Evolutionary conservation across 2,888 invertebrate genomes (phyloP), one percentile per base, ranked within the genome.

Genomic region (Ischnus inquisitorius): DNA sequence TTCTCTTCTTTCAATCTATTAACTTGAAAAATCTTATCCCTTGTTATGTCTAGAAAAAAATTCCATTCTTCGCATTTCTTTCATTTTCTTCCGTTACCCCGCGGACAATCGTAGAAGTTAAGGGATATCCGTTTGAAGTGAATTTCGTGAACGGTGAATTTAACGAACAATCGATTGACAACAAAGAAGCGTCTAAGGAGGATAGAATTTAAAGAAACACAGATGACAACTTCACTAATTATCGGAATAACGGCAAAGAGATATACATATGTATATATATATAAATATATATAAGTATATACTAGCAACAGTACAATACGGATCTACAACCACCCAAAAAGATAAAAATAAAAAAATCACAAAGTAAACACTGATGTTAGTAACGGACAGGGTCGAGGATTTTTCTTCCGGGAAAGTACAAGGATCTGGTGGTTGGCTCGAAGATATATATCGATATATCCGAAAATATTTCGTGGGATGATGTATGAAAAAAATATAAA

Each of bases 121-220:
- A 54, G 6, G 22, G 43, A 39, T 60, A 62, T 19, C 48, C 25
- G 43, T 72, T 54, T 57, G 60, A 62, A 51, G 48, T n/a, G 34
- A 39, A 62, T 72, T 78, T 77, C 19, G 16, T 48, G 25, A 51
- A 83, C 51, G 54, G 34, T 39, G 64, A 65, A 64, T 83, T 28
- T 48, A 54, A 39, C 48, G 62, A 69, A 41, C 46, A 51, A 71
- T 72, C 39, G 67, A 60, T 34, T 34, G 34, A 65, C 71, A 62
- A 79, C n/a, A 62, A 80, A 86, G 62, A 87, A 87, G 86, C 81
- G 77, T 86, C 85, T 85, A 87, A n/a, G 85, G 84, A 87, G 79
- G 87, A 75, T 28, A 75, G 76, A 81, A 80, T 34, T 4, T 6
- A 71, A 71, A 82, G 12, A 80, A 64, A 68, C 65, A 79, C 82